phyloP scores from a whole-genome alignment of 2,797 vertebrate genomes.

The Taeniopygia guttata region DNA sequence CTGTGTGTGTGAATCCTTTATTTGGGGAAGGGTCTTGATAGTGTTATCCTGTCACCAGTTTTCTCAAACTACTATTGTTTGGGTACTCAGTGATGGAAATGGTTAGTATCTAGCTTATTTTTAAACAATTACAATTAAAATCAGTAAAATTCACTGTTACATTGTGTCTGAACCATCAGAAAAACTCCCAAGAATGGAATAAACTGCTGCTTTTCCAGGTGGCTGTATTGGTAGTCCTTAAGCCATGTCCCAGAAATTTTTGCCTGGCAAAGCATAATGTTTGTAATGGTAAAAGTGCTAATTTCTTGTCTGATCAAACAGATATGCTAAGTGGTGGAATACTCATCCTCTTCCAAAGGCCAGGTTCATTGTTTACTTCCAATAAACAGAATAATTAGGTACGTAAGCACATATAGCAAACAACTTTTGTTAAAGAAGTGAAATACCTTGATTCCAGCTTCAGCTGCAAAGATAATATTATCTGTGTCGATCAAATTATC shows the following conservation, averaged over 20 bases:
- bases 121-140: background rate
- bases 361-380: background rate
- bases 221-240: background rate
- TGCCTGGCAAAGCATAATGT: background rate
- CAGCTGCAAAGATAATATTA: background rate
- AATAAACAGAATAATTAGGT: background rate
- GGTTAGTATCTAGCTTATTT: background rate
- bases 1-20: slow-evolving; percentile 73
- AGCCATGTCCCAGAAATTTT: background rate
- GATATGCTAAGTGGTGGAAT: background rate
- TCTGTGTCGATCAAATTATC: background rate
- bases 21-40: background rate
- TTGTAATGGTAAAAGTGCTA: background rate
- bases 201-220: background rate
- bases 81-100: background rate
- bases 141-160: background rate
- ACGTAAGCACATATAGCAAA: background rate
- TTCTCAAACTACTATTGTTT: background rate
- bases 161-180: background rate
- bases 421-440: background rate
- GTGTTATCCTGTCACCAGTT: background rate
- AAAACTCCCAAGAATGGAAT: background rate
- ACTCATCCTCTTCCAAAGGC: background rate
- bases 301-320: background rate
- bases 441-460: background rate